Evolutionary conservation across 2,797 vertebrate species (phyloP).

Genomic region (Myotis vivesi): DNA sequence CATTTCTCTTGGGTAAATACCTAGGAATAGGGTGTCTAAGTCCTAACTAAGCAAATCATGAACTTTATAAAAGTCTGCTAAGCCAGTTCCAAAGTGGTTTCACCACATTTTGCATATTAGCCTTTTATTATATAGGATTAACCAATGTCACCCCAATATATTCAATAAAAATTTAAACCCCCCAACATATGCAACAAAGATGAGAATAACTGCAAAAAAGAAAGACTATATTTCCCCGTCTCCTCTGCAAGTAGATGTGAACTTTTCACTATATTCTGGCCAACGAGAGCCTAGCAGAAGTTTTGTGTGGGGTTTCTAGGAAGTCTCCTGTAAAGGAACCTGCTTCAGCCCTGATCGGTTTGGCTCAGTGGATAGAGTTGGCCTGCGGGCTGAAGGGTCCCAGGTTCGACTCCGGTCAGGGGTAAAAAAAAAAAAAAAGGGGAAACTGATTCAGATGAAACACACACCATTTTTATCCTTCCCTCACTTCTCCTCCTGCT

Average conservation of each 20-base stretch:
- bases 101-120: too few relatives aligned
- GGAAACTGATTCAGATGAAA: neutral
- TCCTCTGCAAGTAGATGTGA: neutral
- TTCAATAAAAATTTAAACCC: neutral
- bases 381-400: too few relatives aligned
- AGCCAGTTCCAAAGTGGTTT: neutral
- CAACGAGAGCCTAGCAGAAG: neutral
- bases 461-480: neutral
- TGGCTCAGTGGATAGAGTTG: too few relatives aligned
- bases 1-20: neutral
- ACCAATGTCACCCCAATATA: neutral
- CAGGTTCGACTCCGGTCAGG: too few relatives aligned
- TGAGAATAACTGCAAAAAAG: neutral
- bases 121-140: too few relatives aligned
- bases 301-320: neutral
- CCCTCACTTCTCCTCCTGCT: neutral
- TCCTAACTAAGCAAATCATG: neutral
- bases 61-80: neutral
- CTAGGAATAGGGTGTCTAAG: neutral
- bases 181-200: neutral
- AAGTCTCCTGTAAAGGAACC: neutral
- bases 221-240: neutral
- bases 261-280: neutral
- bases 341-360: neutral
- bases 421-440: neutral